These are phyloP conservation scores for Poeciliopsis turrubarensis DNA, from an alignment of 2,113 vertebrate species.

Conservation along the genomic window DNA sequence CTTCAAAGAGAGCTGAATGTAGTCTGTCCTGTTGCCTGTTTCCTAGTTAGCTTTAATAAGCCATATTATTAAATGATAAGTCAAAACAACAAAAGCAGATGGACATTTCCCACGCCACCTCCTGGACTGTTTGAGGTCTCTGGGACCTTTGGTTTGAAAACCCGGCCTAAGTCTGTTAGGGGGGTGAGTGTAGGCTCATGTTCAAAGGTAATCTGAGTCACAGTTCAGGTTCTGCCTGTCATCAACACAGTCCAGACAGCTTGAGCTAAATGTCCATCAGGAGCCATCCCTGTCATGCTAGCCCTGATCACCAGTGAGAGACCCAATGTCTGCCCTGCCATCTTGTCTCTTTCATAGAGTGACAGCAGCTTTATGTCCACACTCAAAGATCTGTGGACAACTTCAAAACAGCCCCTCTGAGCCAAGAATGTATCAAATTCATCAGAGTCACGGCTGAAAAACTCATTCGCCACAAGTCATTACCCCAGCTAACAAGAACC, in stretches of 20 bases:
- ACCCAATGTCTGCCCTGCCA: constrained; percentile 25
- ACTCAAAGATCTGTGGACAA: constrained; percentile 26
- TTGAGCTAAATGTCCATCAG: constrained; percentile 65
- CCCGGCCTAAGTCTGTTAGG: constrained; percentile 34
- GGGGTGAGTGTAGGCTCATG: constrained; percentile 38
- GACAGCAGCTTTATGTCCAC: constrained; percentile 23
- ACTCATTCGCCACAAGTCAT: constrained; percentile 28
- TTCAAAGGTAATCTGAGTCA: constrained; percentile 79
- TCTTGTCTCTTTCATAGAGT: constrained; percentile 16
- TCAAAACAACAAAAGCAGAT: constrained; percentile 10
- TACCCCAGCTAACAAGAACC: constrained; percentile 1
- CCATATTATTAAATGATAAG: background rate
- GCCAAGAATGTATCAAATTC: constrained; percentile 21
- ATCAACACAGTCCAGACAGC: constrained; percentile 45
- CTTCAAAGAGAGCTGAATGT: background rate
- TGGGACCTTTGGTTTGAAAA: constrained; percentile 44
- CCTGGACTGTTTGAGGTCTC: constrained; percentile 28
- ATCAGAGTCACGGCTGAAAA: constrained; percentile 15
- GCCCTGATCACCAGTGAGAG: constrained; percentile 45
- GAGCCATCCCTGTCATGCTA: constrained; percentile 50
- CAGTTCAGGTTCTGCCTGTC: constrained; percentile 67
- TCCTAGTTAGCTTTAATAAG: background rate
- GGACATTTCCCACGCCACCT: constrained; percentile 25
- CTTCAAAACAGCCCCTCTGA: constrained; percentile 22
- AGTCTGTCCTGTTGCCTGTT: background rate